Base-by-base conservation (phyloP, 2,797 vertebrate species). In the Varecia variegata region DNA sequence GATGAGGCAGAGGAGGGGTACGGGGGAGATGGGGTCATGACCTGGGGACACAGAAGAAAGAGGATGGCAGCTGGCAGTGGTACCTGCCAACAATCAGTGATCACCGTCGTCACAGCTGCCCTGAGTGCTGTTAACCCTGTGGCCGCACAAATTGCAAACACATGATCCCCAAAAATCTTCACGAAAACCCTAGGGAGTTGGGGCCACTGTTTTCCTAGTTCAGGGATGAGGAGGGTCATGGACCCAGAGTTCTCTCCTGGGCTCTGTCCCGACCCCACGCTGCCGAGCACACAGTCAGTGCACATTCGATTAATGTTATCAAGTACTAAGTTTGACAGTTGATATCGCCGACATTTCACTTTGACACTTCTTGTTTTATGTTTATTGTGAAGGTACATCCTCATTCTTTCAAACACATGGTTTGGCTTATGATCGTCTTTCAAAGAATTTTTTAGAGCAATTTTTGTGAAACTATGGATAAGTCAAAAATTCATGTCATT, bases 61-160 rank as follows among this genome's bases (percentile, higher is more conserved):
- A 67, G 45, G 79, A 20, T 3, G 8, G 0, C 0, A 2, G 81
- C 20, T 3, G 8, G 68, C 25, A 14, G 6, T 4, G 1, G 15
- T 0, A 32, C 32, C 62, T 18, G 32, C 62, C 17, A 17, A 18
- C 62, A 65, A 9, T 7, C 13, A 25, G 27, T 9, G 17, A 7
- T n/a, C 43, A 52, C 1, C 0, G 7, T 12, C 17, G 17, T 21
- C 35, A 32, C 1, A 5, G 25, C 50, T 38, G 13, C 47, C 27
- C 3, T 3, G 2, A 11, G 21, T 0, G 3, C 17, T 0, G 6
- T 20, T 6, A 81, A 47, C 52, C 47, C 1, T 3, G 5, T 7
- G n/a, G 38, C 25, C 0, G 0, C 45, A 52, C 18, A 40, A n/a
- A 54, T 14, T 65, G 56, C 40, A 50, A 8, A 6, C 3, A 25